phyloP scores from a whole-genome alignment of 2,888 invertebrate species.

The Pristionchus exspectatus region DNA sequence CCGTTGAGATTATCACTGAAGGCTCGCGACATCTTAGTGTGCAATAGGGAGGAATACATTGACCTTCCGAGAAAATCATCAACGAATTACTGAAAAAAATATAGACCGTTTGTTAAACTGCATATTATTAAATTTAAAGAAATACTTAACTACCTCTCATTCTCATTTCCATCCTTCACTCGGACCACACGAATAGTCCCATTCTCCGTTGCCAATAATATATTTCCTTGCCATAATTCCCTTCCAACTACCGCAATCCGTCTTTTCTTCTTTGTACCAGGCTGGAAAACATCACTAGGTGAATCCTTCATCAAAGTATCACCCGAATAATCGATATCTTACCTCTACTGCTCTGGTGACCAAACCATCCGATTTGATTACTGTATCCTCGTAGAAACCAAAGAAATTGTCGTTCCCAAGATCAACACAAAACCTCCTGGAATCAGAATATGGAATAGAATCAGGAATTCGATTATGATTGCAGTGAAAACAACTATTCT shows the following conservation, averaged over 20 bases:
- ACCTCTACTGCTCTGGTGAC: not conserved
- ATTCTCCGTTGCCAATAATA: not conserved
- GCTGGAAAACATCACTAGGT: not conserved
- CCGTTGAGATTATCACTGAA: not conserved
- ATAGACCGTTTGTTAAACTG: no score
- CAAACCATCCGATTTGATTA: not conserved
- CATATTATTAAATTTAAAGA: no score
- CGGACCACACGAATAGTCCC: not conserved
- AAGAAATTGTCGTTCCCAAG: not conserved
- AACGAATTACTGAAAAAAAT: no score
- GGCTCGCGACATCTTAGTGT: not conserved
- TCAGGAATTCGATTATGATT: no score
- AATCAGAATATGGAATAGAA: no score
- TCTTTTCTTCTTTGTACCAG: not conserved
- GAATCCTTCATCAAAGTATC: not conserved
- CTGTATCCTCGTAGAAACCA: not conserved
- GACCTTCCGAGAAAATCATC: not conserved
- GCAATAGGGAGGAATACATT: conserved; percentile 16
- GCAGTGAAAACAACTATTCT: no score
- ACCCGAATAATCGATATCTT: not conserved
- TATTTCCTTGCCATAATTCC: not conserved
- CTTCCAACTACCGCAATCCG: not conserved
- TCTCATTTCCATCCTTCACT: not conserved
- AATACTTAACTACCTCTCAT: not conserved
- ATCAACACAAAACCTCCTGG: not conserved